These are phyloP conservation scores for Rhodinocichla rosea DNA, from an alignment of 2,113 vertebrate species.

Conservation along the genomic window DNA sequence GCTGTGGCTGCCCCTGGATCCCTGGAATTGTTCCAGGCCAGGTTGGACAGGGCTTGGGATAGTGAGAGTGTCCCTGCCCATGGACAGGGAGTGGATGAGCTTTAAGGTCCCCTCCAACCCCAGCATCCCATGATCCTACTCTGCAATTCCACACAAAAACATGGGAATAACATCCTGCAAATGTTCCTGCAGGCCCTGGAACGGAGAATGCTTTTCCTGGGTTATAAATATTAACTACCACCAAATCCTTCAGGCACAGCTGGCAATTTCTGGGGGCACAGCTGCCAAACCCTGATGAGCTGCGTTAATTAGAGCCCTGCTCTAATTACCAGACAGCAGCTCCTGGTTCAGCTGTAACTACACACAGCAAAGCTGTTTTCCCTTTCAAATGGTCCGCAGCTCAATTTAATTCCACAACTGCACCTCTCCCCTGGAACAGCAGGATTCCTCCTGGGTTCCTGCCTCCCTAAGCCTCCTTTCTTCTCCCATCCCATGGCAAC, in stretches of 20 bases:
- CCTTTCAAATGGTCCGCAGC: constrained; percentile 40
- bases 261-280: constrained; percentile 49
- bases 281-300: constrained; percentile 48
- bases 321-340: constrained; percentile 61
- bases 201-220: not conserved
- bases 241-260: constrained; percentile 39
- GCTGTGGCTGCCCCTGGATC: not conserved
- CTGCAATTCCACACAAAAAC: accelerated
- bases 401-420: constrained; percentile 26
- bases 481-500: not conserved
- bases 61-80: not conserved
- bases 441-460: not conserved
- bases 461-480: not conserved
- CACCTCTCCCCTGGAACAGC: not conserved
- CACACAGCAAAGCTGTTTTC: constrained; percentile 60
- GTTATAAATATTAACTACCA: not conserved
- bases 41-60: accelerated
- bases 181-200: not conserved
- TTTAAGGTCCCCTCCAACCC: not conserved
- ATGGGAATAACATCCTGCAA: not conserved
- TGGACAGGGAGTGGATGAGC: accelerated
- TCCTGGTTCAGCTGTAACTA: constrained; percentile 55
- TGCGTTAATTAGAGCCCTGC: constrained; percentile 31
- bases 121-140: accelerated
- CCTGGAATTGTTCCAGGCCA: not conserved